Evolutionary conservation across 1,140 invertebrate genomes (phyloP).

Genomic region (Drosophila arawakana): DNA sequence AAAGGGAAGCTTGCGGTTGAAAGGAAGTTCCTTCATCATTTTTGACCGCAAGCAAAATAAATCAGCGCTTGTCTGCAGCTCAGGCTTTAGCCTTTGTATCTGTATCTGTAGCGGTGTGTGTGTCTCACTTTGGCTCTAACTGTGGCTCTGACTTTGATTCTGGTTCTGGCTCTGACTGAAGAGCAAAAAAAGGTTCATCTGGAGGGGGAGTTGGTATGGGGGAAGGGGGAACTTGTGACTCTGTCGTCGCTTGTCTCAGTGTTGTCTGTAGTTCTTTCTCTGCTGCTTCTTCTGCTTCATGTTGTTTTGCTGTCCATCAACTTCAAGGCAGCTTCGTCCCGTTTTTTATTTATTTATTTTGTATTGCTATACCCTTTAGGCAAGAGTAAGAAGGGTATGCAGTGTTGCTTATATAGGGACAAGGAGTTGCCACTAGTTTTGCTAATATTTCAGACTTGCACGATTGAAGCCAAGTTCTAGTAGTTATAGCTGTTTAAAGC

Average conservation of each 20-base stretch:
- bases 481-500: too few species aligned
- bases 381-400: neutral
- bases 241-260: slow-evolving; percentile 45
- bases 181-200: slow-evolving; percentile 9
- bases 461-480: too few species aligned
- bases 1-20: slow-evolving; percentile 15
- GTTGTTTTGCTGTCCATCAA: slow-evolving; percentile 62
- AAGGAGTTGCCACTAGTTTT: too few species aligned
- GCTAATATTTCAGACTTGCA: too few species aligned
- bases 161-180: neutral
- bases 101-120: slow-evolving; percentile 11
- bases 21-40: slow-evolving; percentile 72
- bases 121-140: neutral
- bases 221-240: slow-evolving; percentile 29
- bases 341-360: slow-evolving; percentile 40
- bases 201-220: neutral
- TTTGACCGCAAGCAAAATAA: slow-evolving; percentile 75
- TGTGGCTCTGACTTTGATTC: neutral
- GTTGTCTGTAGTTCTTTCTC: slow-evolving; percentile 25
- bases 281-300: slow-evolving; percentile 6
- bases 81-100: slow-evolving; percentile 32
- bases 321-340: slow-evolving; percentile 36
- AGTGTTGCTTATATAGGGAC: too few species aligned
- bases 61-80: slow-evolving; percentile 75
- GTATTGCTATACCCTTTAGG: slow-evolving; percentile 4